Evolutionary conservation across 2,888 invertebrate species (phyloP).

Genomic region (Polylopha cassiicola): DNA sequence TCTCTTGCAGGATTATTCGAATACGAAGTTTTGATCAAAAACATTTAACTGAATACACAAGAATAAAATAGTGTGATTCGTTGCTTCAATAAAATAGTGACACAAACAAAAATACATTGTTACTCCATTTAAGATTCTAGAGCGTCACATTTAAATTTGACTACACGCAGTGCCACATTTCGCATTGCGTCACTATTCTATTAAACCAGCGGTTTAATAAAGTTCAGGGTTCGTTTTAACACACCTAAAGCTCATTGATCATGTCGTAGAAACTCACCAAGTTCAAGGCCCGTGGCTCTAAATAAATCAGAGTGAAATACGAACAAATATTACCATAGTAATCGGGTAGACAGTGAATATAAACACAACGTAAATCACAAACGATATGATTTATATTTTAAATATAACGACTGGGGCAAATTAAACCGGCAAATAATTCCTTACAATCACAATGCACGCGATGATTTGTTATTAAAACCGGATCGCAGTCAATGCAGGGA

Average conservation of each 20-base stretch:
- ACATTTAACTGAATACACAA: too few species aligned
- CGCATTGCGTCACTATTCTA: too few species aligned
- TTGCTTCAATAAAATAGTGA: too few species aligned
- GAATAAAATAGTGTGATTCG: too few species aligned
- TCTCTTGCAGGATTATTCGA: conserved; percentile 32
- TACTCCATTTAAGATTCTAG: too few species aligned
- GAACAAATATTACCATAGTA: conserved; percentile 26
- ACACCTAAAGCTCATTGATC: conserved; percentile 18
- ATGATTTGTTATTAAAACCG: conserved; percentile 56
- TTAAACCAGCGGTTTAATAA: too few species aligned
- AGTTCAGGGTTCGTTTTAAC: too few species aligned
- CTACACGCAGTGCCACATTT: too few species aligned
- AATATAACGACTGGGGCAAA: conserved; percentile 39
- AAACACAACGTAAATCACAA: conserved; percentile 43
- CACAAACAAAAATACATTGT: too few species aligned
- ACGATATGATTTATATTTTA: conserved; percentile 35
- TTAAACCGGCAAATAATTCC: conserved; percentile 48
- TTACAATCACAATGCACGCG: conserved; percentile 45
- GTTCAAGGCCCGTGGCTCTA: conserved; percentile 20
- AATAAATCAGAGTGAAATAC: conserved; percentile 29
- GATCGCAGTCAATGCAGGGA: conserved; percentile 36
- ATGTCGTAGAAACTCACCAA: conserved; percentile 11
- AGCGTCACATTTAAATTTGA: too few species aligned
- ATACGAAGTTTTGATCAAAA: too few species aligned
- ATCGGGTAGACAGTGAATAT: conserved; percentile 26